Conservation (phyloP, 2,888 invertebrate genomes). For the Troilus luridus region DNA sequence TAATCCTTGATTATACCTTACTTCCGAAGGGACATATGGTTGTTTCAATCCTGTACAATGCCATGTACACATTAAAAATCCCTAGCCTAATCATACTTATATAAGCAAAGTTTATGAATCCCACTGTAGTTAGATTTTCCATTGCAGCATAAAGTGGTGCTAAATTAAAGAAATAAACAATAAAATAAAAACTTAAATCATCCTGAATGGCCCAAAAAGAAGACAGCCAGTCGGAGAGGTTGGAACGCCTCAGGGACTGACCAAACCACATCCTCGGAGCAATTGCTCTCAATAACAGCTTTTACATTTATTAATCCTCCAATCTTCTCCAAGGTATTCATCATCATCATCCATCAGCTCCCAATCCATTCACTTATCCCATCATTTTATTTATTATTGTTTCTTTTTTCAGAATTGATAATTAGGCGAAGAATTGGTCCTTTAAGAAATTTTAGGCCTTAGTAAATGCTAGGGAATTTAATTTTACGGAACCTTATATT, state of each 20-base stretch:
- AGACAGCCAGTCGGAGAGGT: not conserved
- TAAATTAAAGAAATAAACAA: too few relatives aligned
- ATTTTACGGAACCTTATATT: not conserved
- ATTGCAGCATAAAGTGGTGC: too few relatives aligned
- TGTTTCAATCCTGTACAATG: too few relatives aligned
- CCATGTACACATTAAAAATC: too few relatives aligned
- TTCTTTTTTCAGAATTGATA: not conserved
- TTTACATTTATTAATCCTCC: not conserved
- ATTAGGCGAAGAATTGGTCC: not conserved
- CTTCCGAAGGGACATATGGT: too few relatives aligned
- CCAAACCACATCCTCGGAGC: not conserved
- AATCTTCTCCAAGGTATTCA: not conserved
- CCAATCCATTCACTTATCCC: not conserved
- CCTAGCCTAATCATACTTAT: too few relatives aligned
- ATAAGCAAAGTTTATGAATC: too few relatives aligned
- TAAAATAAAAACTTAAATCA: too few relatives aligned
- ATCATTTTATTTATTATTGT: not conserved
- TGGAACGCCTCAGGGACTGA: not conserved
- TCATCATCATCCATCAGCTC: too few relatives aligned
- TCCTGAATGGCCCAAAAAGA: too few relatives aligned
- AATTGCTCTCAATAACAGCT: constrained; percentile 7
- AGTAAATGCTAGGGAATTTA: not conserved
- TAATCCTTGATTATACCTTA: too few relatives aligned
- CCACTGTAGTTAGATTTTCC: too few relatives aligned
- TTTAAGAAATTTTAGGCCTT: not conserved